Base-by-base conservation (phyloP, 2,797 vertebrate genomes). In the Apogon talboti region DNA sequence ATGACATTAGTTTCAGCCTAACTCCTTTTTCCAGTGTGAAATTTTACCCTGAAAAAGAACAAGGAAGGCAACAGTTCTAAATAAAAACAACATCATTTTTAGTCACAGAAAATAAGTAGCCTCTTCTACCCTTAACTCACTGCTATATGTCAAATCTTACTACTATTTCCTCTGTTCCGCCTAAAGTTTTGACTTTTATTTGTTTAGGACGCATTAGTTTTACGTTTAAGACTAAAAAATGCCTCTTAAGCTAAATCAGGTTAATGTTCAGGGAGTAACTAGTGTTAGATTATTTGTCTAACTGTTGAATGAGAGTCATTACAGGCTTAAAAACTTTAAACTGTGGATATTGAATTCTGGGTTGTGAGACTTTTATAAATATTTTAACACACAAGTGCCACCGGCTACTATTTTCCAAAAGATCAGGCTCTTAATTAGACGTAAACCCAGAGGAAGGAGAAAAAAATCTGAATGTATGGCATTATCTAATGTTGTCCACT, bases 331-430 rank as follows among this genome's bases (percentile, higher is more conserved):
- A 42, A 24, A 14, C 40, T 42, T 9, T 28, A 56, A 24, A 13
- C 40, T 42, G 14, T 41, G 42, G 24, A 43, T 56, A 43, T 41
- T 16, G 30, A 52, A 16, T 51, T 62, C 48, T 51, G 59, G 37
- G 3, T 6, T 33, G 43, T 56, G 24, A 28, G 24, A 28, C 24
- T 28, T 28, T 28, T 28, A 28, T 28, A 42, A 56, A 56, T 43
- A 56, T 56, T 56, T 56, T 18, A 54, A 41, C 37, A 54, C 21
- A 35, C 19, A 53, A 51, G 33, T 35, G 33, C 40, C 38, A 38
- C 16, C 11, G 33, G 19, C 42, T 24, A 41, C 38, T 5, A 42
- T 55, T 55, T 56, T 14, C 53, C 21, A 11, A 28, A 28, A 28
- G 24, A 28, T 14, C 16, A 24, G 41, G 21, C 18, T 37, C 21